A percentile compares a stretch with the other conserved stretches of the same genome.
These are phyloP conservation scores for Phortica magna DNA, from an alignment of 2,888 invertebrate species.

Conservation along the genomic window DNA sequence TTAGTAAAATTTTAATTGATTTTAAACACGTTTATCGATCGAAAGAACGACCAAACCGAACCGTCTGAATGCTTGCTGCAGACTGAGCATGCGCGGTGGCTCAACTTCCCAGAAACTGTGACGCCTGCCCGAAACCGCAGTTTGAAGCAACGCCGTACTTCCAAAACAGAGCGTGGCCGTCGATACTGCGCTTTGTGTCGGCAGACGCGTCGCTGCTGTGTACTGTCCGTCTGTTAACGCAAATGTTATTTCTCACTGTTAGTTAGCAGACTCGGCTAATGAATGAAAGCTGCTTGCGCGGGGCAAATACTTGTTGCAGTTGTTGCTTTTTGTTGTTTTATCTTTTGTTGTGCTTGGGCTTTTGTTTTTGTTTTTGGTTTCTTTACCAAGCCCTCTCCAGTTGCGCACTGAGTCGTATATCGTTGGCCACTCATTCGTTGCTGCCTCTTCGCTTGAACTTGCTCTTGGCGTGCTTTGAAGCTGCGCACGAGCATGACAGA, in stretches of 20 bases:
- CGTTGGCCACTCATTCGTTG: neutral
- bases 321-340: conserved; percentile 36
- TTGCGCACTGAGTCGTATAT: neutral
- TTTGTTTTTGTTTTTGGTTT: conserved; percentile 5
- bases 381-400: conserved; percentile 1
- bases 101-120: conserved; percentile 60
- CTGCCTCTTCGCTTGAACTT: conserved; percentile 22
- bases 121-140: conserved; percentile 46
- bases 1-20: neutral
- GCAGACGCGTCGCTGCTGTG: neutral
- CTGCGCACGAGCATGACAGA: conserved; percentile 37
- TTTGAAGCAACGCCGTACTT: neutral
- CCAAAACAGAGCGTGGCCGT: neutral
- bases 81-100: conserved; percentile 61
- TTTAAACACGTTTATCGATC: neutral
- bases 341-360: conserved; percentile 9
- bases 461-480: conserved; percentile 33
- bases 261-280: conserved; percentile 46
- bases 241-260: conserved; percentile 42
- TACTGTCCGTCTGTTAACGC: conserved; percentile 34
- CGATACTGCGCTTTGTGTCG: neutral
- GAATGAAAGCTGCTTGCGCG: conserved; percentile 62
- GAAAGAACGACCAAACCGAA: conserved; percentile 58
- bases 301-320: conserved; percentile 37
- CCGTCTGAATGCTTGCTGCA: conserved; percentile 73